Conservation (phyloP, 2,797 vertebrate genomes). For the Danio choprae region DNA sequence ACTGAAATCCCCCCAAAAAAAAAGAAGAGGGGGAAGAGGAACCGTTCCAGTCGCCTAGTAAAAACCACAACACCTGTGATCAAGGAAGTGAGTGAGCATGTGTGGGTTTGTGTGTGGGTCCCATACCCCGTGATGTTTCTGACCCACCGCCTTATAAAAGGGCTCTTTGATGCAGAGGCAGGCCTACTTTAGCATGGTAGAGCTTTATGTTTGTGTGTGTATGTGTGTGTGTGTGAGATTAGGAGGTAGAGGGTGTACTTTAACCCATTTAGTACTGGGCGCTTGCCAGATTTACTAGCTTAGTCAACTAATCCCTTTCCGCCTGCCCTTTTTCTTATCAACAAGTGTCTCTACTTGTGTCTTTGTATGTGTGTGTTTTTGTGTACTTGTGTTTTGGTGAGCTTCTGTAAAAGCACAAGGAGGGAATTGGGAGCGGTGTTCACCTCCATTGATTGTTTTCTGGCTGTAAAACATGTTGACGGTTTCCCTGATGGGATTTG, state of each 20-base stretch:
- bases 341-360: conserved; percentile 57
- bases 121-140: conserved; percentile 47
- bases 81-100: conserved; percentile 44
- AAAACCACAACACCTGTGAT: conserved; percentile 53
- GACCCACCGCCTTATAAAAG: conserved; percentile 57
- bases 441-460: conserved; percentile 48
- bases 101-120: conserved; percentile 41
- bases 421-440: conserved; percentile 44
- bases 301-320: conserved; percentile 76
- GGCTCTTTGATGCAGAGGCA: conserved; percentile 57
- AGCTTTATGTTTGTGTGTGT: conserved; percentile 46
- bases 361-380: conserved; percentile 51
- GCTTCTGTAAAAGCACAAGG: conserved; percentile 26
- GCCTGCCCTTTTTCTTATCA: conserved; percentile 64
- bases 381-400: conserved; percentile 56
- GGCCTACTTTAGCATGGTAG: conserved; percentile 43
- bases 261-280: conserved; percentile 81
- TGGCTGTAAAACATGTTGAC: conserved; percentile 38
- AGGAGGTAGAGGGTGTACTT: conserved; percentile 76
- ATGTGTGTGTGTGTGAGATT: conserved; percentile 62
- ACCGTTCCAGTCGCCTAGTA: conserved; percentile 42
- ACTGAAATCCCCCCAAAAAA: conserved; percentile 4
- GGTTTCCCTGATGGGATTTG: conserved; percentile 39
- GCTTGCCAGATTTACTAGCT: conserved; percentile 77
- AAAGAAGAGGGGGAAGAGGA: conserved; percentile 34